phyloP scores from a whole-genome alignment of 2,797 vertebrate genomes.

The Macrochelys suwanniensis region DNA sequence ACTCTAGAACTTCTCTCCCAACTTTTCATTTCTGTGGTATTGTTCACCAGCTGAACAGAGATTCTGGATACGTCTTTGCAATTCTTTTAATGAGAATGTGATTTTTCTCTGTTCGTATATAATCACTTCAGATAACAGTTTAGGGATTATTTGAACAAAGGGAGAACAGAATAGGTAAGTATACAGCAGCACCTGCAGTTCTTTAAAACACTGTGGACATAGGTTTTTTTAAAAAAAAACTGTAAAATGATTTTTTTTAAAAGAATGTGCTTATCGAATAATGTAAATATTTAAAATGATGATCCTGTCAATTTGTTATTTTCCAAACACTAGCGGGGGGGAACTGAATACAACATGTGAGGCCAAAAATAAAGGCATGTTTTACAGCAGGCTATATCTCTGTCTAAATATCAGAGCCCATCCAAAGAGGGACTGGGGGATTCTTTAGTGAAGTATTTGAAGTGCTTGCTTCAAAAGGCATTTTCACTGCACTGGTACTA shows the following conservation, averaged over 20 bases:
- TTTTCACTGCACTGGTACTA: not conserved
- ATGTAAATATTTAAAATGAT: not conserved
- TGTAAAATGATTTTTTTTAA: not conserved
- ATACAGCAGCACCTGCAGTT: not conserved
- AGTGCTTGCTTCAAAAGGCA: not conserved
- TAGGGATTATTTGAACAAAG: not conserved
- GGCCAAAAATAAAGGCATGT: not conserved
- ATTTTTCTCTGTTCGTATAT: slow-evolving; percentile 13
- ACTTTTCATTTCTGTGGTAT: not conserved
- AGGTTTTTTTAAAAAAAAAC: not conserved
- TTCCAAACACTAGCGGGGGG: not conserved
- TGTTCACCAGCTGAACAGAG: not conserved
- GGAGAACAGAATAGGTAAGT: not conserved
- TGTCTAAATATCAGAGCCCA: not conserved
- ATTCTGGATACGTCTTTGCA: not conserved
- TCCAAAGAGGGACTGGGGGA: not conserved
- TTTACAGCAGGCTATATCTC: not conserved
- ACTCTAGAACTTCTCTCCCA: not conserved
- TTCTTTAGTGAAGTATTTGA: not conserved
- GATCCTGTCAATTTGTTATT: fast-evolving
- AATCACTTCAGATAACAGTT: not conserved
- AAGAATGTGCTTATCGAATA: not conserved
- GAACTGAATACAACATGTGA: not conserved
- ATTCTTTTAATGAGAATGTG: not conserved
- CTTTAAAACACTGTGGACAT: not conserved